Percentiles rank a stretch among this genome's conserved stretches.
phyloP scores from a whole-genome alignment of 2,888 invertebrate species.

The Plusia festucae region DNA sequence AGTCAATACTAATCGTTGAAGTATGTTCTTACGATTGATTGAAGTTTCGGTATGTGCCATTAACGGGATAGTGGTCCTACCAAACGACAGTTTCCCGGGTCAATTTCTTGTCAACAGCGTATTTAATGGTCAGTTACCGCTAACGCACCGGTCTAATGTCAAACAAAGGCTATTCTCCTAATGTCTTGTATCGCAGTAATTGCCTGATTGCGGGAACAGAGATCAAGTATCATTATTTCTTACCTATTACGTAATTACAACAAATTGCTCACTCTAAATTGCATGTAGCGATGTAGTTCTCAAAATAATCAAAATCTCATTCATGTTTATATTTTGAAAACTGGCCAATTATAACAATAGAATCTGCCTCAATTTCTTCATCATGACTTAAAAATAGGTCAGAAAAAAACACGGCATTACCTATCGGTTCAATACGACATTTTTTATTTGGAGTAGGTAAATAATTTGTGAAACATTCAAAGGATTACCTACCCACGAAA shows the following conservation, averaged over 20 bases:
- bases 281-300: conserved; percentile 43
- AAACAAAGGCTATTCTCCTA: conserved; percentile 33
- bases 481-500: not conserved
- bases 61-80: not conserved
- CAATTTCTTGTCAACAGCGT: not conserved
- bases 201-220: conserved; percentile 46
- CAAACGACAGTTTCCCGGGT: not conserved
- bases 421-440: not conserved
- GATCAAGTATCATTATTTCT: conserved; percentile 44
- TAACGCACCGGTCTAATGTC: conserved; percentile 15
- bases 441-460: not conserved
- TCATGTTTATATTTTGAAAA: conserved; percentile 29
- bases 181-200: conserved; percentile 48
- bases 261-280: conserved; percentile 45
- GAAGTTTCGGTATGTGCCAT: not conserved
- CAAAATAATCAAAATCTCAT: conserved; percentile 35
- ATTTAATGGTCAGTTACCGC: conserved; percentile 19
- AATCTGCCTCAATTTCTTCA: conserved; percentile 6
- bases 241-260: conserved; percentile 43
- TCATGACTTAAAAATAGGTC: not conserved
- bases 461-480: not conserved
- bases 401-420: not conserved
- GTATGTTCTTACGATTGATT: not conserved
- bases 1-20: too few relatives aligned
- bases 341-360: conserved; percentile 45